Evolutionary conservation across 2,888 invertebrate genomes (phyloP).

Genomic region (Hirtodrosophila trivittata): DNA sequence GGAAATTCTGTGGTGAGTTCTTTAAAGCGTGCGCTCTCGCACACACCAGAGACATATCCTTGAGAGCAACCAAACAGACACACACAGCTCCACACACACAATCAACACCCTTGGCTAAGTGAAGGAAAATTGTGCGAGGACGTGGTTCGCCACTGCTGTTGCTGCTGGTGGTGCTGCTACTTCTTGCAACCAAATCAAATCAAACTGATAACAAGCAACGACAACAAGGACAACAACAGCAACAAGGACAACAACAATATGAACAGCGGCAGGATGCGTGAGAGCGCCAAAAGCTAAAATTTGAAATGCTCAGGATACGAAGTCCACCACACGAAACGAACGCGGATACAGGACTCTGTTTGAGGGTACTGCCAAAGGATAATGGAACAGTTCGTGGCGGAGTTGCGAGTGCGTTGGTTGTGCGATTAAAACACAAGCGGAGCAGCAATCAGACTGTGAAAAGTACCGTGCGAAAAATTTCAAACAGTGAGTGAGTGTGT

Average conservation of each 20-base stretch:
- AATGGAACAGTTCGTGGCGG: constrained; percentile 77
- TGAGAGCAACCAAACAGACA: constrained; percentile 40
- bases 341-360: constrained; percentile 28
- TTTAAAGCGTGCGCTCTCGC: constrained; percentile 3
- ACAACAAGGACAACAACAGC: constrained; percentile 20
- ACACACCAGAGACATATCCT: constrained; percentile 45
- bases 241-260: constrained; percentile 1
- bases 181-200: constrained; percentile 63
- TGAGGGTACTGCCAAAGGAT: constrained; percentile 38
- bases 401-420: constrained; percentile 78
- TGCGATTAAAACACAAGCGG: constrained; percentile 38
- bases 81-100: constrained; percentile 14
- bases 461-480: constrained; percentile 28
- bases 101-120: constrained; percentile 54
- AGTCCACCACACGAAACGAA: constrained; percentile 24
- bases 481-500: constrained; percentile 27
- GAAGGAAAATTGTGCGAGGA: constrained; percentile 72
- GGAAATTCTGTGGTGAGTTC: constrained; percentile 44
- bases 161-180: constrained; percentile 24
- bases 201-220: constrained; percentile 71
- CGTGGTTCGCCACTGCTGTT: constrained; percentile 25
- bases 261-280: constrained; percentile 34
- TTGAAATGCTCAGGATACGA: constrained; percentile 26
- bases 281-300: constrained; percentile 19
- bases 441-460: constrained; percentile 5